phyloP scores from a whole-genome alignment of 1,140 invertebrate genomes.

The Orchestia grillus region DNA sequence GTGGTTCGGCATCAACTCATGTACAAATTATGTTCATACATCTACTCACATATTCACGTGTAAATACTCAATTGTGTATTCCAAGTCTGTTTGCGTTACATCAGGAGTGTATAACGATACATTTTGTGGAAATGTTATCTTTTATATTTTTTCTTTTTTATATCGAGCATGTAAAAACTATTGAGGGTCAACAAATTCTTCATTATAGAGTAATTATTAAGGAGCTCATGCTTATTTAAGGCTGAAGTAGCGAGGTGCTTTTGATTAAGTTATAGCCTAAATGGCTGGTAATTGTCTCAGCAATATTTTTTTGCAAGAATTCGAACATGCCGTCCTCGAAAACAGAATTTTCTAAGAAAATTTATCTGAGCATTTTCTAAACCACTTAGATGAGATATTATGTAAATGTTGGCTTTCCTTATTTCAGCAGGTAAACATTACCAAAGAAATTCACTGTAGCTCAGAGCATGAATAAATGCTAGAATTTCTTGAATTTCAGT shows the following conservation, averaged over 20 bases:
- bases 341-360: not conserved
- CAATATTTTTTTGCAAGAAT: not conserved
- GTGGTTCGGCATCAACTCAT: not conserved
- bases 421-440: too few relatives aligned
- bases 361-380: not conserved
- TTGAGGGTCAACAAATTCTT: not conserved
- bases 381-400: not conserved
- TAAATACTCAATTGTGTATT: not conserved
- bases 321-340: not conserved
- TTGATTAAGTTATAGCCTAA: not conserved
- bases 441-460: not conserved
- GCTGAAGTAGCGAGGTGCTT: not conserved
- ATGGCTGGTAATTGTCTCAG: not conserved
- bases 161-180: not conserved
- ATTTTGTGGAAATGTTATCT: not conserved
- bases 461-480: too few relatives aligned
- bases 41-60: not conserved
- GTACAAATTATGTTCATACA: not conserved
- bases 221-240: not conserved
- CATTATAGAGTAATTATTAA: not conserved
- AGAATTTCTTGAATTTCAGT: too few relatives aligned
- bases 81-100: not conserved
- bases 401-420: too few relatives aligned
- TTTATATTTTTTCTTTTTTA: not conserved
- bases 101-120: not conserved